Base-by-base conservation (phyloP, 1,140 invertebrate species). In the Drosophila tani region DNA sequence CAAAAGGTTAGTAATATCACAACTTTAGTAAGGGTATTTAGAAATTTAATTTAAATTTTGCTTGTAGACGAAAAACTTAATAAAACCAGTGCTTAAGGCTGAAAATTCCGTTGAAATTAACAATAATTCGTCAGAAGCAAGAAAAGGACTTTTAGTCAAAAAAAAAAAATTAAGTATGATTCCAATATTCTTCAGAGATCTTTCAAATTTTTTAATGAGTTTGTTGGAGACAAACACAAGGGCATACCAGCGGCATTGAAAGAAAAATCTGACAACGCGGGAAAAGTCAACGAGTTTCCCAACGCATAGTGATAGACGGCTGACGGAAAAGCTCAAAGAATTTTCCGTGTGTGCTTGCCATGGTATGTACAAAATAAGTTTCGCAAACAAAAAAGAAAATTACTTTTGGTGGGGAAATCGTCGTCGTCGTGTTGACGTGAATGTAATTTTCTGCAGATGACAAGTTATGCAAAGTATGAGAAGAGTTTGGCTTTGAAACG, bases 361-460 rank as follows among this genome's bases (percentile, higher is more conserved):
- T 24, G 53, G 53, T 50, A 38, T 24, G 53, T 49, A 27, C 45
- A 45, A 73, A 40, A 60, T 11, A 74, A 74, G 70, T 73, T 74
- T 51, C 8, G 11, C 11, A 73, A 74, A 73, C 53, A 74, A 73
- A 63, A 56, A 74, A 50, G 43, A 63, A 74, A 76, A 50, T 32
- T 60, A 46, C 60, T 47, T 67, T 49, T 46, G 51, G 24, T 40
- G 19, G 53, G 38, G 35, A 55, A 59, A 62, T 81, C 43, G 35
- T 69, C 27, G 35, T 69, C 27, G 32, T 75, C 38, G 8, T 71
- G 69, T 58, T 60, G 67, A 59, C 69, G 69, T 71, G 19, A 71
- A 71, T 59, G 69, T 71, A 71, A 73, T 71, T 87, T 78, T 74
- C 81, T 88, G 84, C 47, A 78, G 73, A 78, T 87, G 83, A 88